Base-by-base conservation (phyloP, 2,888 invertebrate genomes). In the Pandemis cinnamomeana region DNA sequence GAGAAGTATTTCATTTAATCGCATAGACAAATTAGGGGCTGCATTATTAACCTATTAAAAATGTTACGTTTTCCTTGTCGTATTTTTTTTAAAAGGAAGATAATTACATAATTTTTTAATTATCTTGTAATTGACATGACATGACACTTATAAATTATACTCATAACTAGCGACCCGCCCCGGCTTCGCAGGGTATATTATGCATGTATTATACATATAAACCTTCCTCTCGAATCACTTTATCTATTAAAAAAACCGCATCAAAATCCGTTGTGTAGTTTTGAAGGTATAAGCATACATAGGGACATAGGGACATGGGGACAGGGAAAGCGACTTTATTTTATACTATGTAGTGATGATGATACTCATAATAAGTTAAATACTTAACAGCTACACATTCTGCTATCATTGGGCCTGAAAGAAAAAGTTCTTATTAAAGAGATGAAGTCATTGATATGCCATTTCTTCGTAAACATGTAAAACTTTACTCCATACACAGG, bases 1-100 rank as follows among this genome's bases (percentile, higher is more conserved):
- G 5, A 48, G 46, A 11, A 48, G 46, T 48, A 48, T 48, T 48
- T 48, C 11, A 11, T 48, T 48, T 48, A 2, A 51, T 51, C 44
- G 44, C 27, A 36, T 36, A 36, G 27, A 20, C 20, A 20, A 36
- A 36, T 4, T 36, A 36, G 4, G n/a, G n/a, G 13, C 27, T n/a
- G n/a, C 51, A n/a, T 51, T n/a, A 51, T 51, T n/a, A n/a, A 13
- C 2, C 51, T 51, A 6, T 51, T n/a, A n/a, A 51, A n/a, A n/a
- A 6, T n/a, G 51, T 51, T 51, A 51, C 51, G 51, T 51, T 51
- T 51, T 51, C 51, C 51, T 51, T 51, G n/a, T 51, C n/a, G 51
- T 51, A n/a, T 51, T 51, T 6, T n/a, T n/a, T n/a, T 51, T 1
- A 5, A 8, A 7, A n/a, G 51, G n/a, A 51, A n/a, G 10, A 51